Percentiles rank a stretch among this genome's conserved stretches.
Evolutionary conservation across 2,113 vertebrate species (phyloP).

Genomic region (Centropus unirufus): DNA sequence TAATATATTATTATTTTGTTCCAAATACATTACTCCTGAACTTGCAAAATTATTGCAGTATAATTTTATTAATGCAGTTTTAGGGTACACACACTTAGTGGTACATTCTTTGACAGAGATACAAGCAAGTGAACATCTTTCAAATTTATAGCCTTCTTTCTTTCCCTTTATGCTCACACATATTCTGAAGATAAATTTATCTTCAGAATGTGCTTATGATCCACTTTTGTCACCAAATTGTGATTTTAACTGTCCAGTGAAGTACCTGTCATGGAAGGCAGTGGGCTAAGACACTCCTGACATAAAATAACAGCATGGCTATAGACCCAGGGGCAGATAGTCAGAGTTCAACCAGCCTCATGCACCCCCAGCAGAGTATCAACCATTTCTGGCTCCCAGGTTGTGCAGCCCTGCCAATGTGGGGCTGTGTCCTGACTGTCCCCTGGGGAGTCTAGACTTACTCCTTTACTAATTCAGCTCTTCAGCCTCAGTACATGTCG

Average conservation of each 20-base stretch:
- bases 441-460: neutral
- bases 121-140: neutral
- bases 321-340: neutral
- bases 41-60: neutral
- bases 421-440: neutral
- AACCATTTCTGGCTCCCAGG: neutral
- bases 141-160: neutral
- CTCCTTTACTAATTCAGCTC: neutral
- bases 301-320: neutral
- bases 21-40: neutral
- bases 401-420: neutral
- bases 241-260: neutral
- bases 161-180: neutral
- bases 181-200: neutral
- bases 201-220: neutral
- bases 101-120: neutral
- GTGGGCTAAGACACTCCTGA: neutral
- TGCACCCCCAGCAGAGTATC: neutral
- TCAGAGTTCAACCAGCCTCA: neutral
- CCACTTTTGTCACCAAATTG: neutral
- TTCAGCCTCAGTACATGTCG: neutral
- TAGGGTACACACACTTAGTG: neutral
- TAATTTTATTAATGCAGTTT: neutral
- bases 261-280: neutral
- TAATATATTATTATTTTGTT: neutral